Conservation (phyloP, 1,140 invertebrate species). For the Lutraria rhynchaena region DNA sequence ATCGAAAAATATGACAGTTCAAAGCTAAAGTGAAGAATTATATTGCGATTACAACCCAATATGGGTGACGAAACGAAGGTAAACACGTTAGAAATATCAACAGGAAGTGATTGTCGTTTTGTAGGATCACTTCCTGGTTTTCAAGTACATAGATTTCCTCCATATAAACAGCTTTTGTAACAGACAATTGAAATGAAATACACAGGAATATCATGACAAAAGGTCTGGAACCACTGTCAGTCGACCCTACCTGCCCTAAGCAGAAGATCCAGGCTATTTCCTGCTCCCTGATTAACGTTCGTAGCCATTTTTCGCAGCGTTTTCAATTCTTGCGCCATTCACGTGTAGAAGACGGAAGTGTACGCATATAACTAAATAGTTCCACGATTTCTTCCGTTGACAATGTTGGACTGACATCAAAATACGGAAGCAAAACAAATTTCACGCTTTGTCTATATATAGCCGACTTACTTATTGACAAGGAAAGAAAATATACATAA, state of each 20-base stretch:
- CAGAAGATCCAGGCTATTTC: constrained; percentile 65
- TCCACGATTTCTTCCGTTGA: too few relatives aligned
- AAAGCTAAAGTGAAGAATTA: too few relatives aligned
- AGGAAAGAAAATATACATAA: too few relatives aligned
- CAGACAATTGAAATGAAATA: background rate
- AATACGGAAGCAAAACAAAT: too few relatives aligned
- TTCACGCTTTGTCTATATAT: too few relatives aligned
- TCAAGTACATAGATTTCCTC: background rate
- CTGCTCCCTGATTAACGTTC: constrained; percentile 47
- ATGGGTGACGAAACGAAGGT: background rate
- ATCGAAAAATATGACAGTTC: too few relatives aligned
- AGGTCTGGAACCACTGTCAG: background rate
- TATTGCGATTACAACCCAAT: too few relatives aligned
- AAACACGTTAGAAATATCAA: constrained; percentile 55
- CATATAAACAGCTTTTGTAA: background rate
- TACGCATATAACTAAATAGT: constrained; percentile 59
- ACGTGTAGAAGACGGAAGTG: constrained; percentile 66
- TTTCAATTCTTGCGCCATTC: constrained; percentile 67
- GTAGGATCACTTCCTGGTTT: constrained; percentile 69
- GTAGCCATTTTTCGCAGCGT: constrained; percentile 64
- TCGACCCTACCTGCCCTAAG: constrained; percentile 64
- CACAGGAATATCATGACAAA: background rate
- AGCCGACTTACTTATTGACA: too few relatives aligned
- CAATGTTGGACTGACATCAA: too few relatives aligned
- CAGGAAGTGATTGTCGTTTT: constrained; percentile 61